Evolutionary conservation across 2,797 vertebrate species (phyloP).

Genomic region (Loris lydekkerianus): DNA sequence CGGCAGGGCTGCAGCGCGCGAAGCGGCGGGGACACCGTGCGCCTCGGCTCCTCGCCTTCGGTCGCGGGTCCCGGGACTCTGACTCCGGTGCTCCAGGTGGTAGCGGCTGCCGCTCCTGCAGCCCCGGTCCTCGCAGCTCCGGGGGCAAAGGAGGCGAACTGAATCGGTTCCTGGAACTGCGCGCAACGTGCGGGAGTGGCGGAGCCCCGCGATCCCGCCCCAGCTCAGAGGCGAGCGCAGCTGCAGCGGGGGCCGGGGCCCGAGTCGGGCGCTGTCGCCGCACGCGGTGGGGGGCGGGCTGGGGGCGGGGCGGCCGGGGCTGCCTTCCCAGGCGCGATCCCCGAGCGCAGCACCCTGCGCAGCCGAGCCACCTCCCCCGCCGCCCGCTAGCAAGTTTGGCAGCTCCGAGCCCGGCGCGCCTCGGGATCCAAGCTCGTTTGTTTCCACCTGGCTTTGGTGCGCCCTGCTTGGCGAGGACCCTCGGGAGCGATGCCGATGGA

Average conservation of each 20-base stretch:
- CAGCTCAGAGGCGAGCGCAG: not conserved
- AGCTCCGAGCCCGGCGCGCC: slow-evolving; percentile 42
- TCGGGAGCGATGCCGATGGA: slow-evolving; percentile 82
- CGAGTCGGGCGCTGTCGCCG: not conserved
- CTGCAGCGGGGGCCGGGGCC: slow-evolving; percentile 43
- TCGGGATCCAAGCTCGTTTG: not conserved
- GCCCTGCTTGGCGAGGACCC: slow-evolving; percentile 67
- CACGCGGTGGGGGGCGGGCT: slow-evolving; percentile 68
- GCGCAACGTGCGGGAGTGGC: slow-evolving; percentile 71
- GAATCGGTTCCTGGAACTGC: not conserved
- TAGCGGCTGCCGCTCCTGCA: not conserved
- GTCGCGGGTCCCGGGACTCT: slow-evolving; percentile 67
- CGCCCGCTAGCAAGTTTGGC: slow-evolving; percentile 81
- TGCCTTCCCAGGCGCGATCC: slow-evolving; percentile 78
- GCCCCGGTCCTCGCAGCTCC: not conserved
- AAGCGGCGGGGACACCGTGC: not conserved
- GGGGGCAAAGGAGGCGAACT: not conserved
- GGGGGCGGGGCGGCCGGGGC: slow-evolving; percentile 84
- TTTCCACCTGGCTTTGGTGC: slow-evolving; percentile 13
- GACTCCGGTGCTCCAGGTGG: not conserved
- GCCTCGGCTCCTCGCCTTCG: not conserved
- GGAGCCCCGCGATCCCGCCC: not conserved
- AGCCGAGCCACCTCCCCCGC: slow-evolving; percentile 60
- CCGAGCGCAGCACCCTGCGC: slow-evolving; percentile 75
- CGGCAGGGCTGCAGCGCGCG: not conserved